Evolutionary conservation across 1,140 invertebrate genomes (phyloP).

Genomic region (Helicoverpa armigera): DNA sequence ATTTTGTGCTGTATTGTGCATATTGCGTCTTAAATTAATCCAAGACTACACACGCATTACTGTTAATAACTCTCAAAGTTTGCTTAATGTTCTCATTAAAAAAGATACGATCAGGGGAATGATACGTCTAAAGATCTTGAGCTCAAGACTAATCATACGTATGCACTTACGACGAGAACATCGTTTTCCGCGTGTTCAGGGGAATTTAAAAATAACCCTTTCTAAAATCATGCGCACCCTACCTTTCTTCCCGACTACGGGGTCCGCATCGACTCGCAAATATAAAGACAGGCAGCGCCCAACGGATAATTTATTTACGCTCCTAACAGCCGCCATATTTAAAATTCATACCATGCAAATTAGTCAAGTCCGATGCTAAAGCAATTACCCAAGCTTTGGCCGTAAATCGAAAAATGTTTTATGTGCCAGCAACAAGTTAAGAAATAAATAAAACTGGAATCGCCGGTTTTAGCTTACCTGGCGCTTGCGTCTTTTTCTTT

Average conservation of each 20-base stretch:
- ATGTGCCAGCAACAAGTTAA: constrained; percentile 78
- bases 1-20: too few species aligned
- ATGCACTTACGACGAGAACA: too few species aligned
- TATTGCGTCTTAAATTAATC: too few species aligned
- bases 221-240: constrained; percentile 16
- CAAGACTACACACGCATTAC: too few species aligned
- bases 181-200: too few species aligned
- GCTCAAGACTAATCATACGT: too few species aligned
- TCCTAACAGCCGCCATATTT: constrained; percentile 58
- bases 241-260: constrained; percentile 27
- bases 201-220: neutral
- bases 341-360: constrained; percentile 70
- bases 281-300: constrained; percentile 53
- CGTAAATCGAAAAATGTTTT: constrained; percentile 76
- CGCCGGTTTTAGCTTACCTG: constrained; percentile 64
- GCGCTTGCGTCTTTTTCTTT: constrained; percentile 43
- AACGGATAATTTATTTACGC: constrained; percentile 51
- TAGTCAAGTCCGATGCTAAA: constrained; percentile 64
- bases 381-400: constrained; percentile 65
- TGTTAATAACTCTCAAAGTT: too few species aligned
- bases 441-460: constrained; percentile 79
- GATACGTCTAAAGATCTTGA: too few species aligned
- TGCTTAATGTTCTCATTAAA: too few species aligned
- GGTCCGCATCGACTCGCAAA: constrained; percentile 35
- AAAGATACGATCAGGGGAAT: too few species aligned